Evolutionary conservation across 2,888 invertebrate genomes (phyloP).

Genomic region (Ametastegia equiseti): DNA sequence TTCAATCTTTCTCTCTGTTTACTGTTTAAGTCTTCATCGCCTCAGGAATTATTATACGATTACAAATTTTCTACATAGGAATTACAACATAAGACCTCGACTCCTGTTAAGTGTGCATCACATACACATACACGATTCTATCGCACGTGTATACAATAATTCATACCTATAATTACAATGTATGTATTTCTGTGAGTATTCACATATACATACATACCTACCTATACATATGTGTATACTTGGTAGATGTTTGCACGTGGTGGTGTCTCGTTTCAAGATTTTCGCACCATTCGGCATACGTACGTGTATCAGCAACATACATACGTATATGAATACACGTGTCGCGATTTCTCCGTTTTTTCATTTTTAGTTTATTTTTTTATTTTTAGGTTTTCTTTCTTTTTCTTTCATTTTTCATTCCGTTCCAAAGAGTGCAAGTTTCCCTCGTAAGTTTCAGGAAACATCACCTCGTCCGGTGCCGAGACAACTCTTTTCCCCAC

Average conservation of each 20-base stretch:
- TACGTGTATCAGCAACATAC: no score
- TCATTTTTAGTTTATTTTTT: no score
- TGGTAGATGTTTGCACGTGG: no score
- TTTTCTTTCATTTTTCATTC: no score
- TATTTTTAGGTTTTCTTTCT: no score
- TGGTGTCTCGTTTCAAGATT: no score
- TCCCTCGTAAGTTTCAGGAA: conserved; percentile 24
- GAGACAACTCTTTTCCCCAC: background rate
- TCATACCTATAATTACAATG: background rate
- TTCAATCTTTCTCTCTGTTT: background rate
- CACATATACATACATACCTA: conserved; percentile 7
- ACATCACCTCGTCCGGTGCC: conserved; percentile 18
- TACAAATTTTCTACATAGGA: background rate
- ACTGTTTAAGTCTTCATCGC: conserved; percentile 30
- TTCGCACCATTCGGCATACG: no score
- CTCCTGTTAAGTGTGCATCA: conserved; percentile 7
- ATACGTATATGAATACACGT: no score
- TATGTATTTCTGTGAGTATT: no score
- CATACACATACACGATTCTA: background rate
- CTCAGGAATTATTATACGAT: conserved; percentile 11
- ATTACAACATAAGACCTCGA: conserved; percentile 20
- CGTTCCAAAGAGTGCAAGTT: background rate
- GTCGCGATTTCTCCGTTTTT: no score
- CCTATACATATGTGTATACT: no score
- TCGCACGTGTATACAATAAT: background rate